phyloP scores from a whole-genome alignment of 2,888 invertebrate species.

The Ecliptopera silaceata region DNA sequence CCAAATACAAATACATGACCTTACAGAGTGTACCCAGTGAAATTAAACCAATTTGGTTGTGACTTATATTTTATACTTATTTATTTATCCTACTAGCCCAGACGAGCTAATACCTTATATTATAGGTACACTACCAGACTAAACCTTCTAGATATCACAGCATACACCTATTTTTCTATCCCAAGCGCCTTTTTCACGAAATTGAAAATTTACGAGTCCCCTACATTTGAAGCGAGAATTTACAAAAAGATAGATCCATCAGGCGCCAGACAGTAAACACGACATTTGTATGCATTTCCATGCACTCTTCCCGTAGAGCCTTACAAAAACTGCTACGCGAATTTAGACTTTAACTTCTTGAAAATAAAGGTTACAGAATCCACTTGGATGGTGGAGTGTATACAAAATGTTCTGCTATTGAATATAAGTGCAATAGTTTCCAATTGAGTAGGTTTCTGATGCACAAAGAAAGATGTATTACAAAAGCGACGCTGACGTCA shows the following conservation, averaged over 20 bases:
- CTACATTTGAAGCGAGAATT: slow-evolving; percentile 29
- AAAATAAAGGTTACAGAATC: slow-evolving; percentile 26
- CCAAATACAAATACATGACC: too few relatives aligned
- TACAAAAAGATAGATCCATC: slow-evolving; percentile 45
- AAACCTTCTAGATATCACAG: too few relatives aligned
- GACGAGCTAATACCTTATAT: too few relatives aligned
- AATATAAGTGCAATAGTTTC: slow-evolving; percentile 27
- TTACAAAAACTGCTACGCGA: slow-evolving; percentile 28
- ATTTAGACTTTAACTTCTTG: slow-evolving; percentile 38
- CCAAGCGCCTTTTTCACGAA: slow-evolving; percentile 18
- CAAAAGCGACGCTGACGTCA: neutral
- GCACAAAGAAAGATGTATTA: slow-evolving; percentile 13
- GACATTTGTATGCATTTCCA: slow-evolving; percentile 55
- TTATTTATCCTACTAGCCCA: too few relatives aligned
- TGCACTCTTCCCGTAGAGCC: slow-evolving; percentile 41
- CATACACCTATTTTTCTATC: neutral
- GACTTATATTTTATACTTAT: too few relatives aligned
- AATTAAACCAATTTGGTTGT: too few relatives aligned
- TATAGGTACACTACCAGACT: too few relatives aligned
- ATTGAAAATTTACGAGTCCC: slow-evolving; percentile 25
- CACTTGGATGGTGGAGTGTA: neutral
- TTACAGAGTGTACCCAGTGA: too few relatives aligned
- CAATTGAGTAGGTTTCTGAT: slow-evolving; percentile 24
- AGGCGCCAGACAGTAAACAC: slow-evolving; percentile 54
- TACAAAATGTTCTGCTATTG: neutral